Percentiles rank a stretch among this genome's conserved stretches.
phyloP scores from a whole-genome alignment of 2,888 invertebrate genomes.

The Thymelicus lineola region DNA sequence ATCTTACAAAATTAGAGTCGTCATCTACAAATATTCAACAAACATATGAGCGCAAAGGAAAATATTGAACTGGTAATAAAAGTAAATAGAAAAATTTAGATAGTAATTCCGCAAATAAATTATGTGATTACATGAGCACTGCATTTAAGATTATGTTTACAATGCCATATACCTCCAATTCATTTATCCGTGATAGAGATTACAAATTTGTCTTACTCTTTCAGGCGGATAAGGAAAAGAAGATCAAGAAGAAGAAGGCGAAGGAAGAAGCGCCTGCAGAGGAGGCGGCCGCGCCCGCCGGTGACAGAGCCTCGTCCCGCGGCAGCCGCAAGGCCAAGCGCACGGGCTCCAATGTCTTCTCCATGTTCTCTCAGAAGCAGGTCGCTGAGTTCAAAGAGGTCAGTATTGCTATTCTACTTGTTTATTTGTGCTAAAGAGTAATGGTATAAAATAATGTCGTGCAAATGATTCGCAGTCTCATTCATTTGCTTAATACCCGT shows the following conservation, averaged over 20 bases:
- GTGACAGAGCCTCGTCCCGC: conserved; percentile 90
- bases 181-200: no score
- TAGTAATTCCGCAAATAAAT: no score
- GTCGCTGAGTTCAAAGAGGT: conserved; percentile 98
- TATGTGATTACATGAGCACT: no score
- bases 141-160: no score
- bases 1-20: no score
- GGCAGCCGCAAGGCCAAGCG: conserved; percentile 94
- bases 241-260: conserved; percentile 87
- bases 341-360: conserved; percentile 97
- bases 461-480: not conserved
- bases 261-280: conserved; percentile 89
- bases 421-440: not conserved
- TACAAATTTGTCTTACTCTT: conserved; percentile 31
- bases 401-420: conserved; percentile 50
- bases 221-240: conserved; percentile 96
- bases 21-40: no score
- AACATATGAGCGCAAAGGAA: no score
- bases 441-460: not conserved
- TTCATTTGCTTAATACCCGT: not conserved
- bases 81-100: no score
- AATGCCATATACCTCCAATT: no score
- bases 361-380: conserved; percentile 98
- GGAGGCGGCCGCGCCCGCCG: conserved; percentile 86
- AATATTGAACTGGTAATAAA: no score